A percentile compares a stretch with the other conserved stretches of the same genome.
Evolutionary conservation across 2,797 vertebrate species (phyloP).

Genomic region (Melanotaenia boesemani): DNA sequence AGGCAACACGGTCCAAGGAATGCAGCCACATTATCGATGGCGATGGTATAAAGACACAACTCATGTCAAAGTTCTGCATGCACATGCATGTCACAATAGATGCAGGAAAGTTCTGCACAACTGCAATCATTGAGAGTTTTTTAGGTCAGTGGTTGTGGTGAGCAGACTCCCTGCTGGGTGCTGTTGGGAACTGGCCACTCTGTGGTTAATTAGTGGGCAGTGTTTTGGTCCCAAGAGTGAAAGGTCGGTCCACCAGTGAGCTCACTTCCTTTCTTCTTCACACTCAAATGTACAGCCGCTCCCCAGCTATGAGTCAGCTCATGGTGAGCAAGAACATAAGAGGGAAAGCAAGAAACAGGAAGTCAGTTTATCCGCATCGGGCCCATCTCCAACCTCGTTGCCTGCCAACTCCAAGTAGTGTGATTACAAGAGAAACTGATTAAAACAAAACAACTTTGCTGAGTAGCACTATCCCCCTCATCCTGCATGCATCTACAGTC

Average conservation of each 20-base stretch:
- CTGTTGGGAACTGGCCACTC: constrained; percentile 65
- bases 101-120: constrained; percentile 15
- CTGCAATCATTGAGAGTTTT: background rate
- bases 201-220: constrained; percentile 79
- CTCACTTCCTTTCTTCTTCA: constrained; percentile 81
- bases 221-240: constrained; percentile 71
- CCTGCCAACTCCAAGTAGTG: constrained; percentile 73
- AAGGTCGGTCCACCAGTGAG: constrained; percentile 76
- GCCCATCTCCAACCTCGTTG: constrained; percentile 75
- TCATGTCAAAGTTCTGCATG: constrained; percentile 50
- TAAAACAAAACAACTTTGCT: constrained; percentile 80
- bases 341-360: constrained; percentile 72
- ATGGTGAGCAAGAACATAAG: constrained; percentile 40
- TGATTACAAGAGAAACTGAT: constrained; percentile 83
- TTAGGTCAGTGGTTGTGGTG: constrained; percentile 36
- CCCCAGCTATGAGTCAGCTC: constrained; percentile 77
- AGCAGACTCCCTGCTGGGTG: constrained; percentile 59
- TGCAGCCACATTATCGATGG: constrained; percentile 40
- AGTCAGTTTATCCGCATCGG: constrained; percentile 76
- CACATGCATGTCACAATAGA: background rate
- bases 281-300: constrained; percentile 77
- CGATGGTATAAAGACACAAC: constrained; percentile 60
- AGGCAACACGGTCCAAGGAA: constrained; percentile 47
- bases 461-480: constrained; percentile 27
- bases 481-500: constrained; percentile 47